Conservation (phyloP, 2,113 vertebrate species). For the Ochotona princeps region DNA sequence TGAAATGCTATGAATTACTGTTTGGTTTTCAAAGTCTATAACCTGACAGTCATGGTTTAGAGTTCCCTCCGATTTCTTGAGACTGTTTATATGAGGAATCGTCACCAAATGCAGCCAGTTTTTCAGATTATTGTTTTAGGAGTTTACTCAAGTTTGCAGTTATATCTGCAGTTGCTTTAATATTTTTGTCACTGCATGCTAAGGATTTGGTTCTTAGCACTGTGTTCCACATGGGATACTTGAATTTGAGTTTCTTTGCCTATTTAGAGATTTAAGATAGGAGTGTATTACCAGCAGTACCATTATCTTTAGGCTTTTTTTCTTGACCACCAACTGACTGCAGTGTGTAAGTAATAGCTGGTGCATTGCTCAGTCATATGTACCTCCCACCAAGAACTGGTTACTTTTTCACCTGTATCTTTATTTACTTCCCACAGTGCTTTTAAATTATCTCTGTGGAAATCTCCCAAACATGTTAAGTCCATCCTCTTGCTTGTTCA, state of each 20-base stretch:
- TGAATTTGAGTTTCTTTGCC: slow-evolving; percentile 52
- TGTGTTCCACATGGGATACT: neutral
- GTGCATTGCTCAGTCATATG: slow-evolving; percentile 7
- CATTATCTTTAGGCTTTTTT: slow-evolving; percentile 51
- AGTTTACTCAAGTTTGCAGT: slow-evolving; percentile 22
- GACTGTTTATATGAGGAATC: slow-evolving; percentile 26
- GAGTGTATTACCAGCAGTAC: neutral
- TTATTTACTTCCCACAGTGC: slow-evolving; percentile 64
- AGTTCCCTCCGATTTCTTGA: slow-evolving; percentile 17
- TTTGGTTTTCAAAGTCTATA: neutral
- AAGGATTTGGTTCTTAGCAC: neutral
- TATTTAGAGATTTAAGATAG: slow-evolving; percentile 46
- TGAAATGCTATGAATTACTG: neutral
- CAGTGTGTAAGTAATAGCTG: slow-evolving; percentile 56
- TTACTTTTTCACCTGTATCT: slow-evolving; percentile 25
- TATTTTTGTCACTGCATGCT: neutral
- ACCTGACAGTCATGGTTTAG: neutral
- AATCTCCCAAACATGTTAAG: neutral
- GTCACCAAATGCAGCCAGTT: neutral
- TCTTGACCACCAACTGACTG: slow-evolving; percentile 37
- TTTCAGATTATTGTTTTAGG: slow-evolving; percentile 26
- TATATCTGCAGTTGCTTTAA: neutral
- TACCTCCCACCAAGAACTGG: slow-evolving; percentile 13
- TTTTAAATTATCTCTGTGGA: slow-evolving; percentile 37
- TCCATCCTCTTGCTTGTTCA: slow-evolving; percentile 2